These are phyloP conservation scores for Berghia stephanieae DNA, from an alignment of 1,140 invertebrate genomes.

Conservation along the genomic window DNA sequence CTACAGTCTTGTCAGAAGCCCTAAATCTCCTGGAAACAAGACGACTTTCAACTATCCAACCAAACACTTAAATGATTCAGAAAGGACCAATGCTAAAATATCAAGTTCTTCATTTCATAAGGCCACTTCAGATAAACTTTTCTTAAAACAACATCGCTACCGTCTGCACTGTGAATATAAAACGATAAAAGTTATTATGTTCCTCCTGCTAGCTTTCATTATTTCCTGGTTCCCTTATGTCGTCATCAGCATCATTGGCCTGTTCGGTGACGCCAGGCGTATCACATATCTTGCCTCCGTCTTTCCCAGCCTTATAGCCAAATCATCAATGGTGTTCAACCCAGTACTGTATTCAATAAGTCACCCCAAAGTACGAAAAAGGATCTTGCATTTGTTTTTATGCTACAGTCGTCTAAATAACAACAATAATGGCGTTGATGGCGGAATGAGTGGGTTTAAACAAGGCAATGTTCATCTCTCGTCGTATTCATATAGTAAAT, in stretches of 20 bases:
- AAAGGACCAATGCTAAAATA: background rate
- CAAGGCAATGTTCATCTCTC: too few species aligned
- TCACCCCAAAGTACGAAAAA: slow-evolving; percentile 46
- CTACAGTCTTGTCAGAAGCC: too few species aligned
- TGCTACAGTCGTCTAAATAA: too few species aligned
- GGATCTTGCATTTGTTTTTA: too few species aligned
- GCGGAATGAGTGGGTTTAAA: too few species aligned
- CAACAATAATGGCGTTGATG: too few species aligned
- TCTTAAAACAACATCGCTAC: slow-evolving; percentile 27
- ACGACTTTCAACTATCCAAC: background rate
- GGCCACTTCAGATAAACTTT: background rate
- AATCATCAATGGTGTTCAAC: slow-evolving; percentile 82
- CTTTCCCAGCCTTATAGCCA: slow-evolving; percentile 78
- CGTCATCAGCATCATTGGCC: slow-evolving; percentile 79
- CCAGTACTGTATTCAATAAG: slow-evolving; percentile 80
- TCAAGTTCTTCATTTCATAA: background rate
- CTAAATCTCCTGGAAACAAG: background rate
- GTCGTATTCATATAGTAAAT: too few species aligned
- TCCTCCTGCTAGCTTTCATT: slow-evolving; percentile 37
- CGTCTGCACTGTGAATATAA: slow-evolving; percentile 29
- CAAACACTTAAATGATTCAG: background rate
- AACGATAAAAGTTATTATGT: slow-evolving; percentile 33
- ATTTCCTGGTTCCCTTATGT: slow-evolving; percentile 63
- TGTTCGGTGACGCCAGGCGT: slow-evolving; percentile 69
- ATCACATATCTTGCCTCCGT: slow-evolving; percentile 74